Conservation (phyloP, 2,113 vertebrate species). For the Nerophis lumbriciformis region DNA sequence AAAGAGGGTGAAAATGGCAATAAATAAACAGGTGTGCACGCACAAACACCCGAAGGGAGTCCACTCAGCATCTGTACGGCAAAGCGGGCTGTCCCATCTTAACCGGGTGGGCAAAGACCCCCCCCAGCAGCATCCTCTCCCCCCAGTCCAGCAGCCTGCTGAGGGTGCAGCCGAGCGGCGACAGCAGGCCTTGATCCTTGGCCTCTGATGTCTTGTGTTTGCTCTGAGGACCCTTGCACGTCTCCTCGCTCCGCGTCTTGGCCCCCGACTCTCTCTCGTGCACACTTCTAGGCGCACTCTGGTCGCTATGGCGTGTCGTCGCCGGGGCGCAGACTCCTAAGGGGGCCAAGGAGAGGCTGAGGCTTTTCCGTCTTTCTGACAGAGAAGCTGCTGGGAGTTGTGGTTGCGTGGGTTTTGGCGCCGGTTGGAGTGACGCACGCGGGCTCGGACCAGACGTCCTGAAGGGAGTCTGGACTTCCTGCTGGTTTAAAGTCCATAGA, state of each 20-base stretch:
- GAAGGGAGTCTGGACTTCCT: constrained; percentile 14
- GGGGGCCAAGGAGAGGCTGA: constrained; percentile 58
- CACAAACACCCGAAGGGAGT: constrained; percentile 2
- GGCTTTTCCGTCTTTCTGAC: constrained; percentile 62
- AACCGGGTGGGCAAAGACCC: constrained; percentile 56
- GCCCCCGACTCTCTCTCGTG: constrained; percentile 18
- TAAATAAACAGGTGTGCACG: constrained; percentile 32
- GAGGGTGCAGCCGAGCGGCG: constrained; percentile 61
- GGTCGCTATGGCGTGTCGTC: not conserved
- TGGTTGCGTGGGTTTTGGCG: constrained; percentile 34
- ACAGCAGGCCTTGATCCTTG: constrained; percentile 44
- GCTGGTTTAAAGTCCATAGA: constrained; percentile 24
- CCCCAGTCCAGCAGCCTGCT: constrained; percentile 72
- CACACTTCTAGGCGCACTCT: not conserved
- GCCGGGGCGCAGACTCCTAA: constrained; percentile 19
- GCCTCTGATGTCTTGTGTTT: constrained; percentile 12
- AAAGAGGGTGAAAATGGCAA: constrained; percentile 22
- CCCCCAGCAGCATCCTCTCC: constrained; percentile 64
- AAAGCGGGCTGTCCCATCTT: constrained; percentile 65
- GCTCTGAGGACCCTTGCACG: not conserved
- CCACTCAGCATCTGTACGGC: constrained; percentile 63
- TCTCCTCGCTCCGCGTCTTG: not conserved
- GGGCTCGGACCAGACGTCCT: not conserved
- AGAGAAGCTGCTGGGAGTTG: constrained; percentile 53
- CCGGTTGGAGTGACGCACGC: constrained; percentile 12